A percentile compares a stretch with the other conserved stretches of the same genome.
Evolutionary conservation across 2,888 invertebrate species (phyloP).

Genomic region (Argynnis bischoffii): DNA sequence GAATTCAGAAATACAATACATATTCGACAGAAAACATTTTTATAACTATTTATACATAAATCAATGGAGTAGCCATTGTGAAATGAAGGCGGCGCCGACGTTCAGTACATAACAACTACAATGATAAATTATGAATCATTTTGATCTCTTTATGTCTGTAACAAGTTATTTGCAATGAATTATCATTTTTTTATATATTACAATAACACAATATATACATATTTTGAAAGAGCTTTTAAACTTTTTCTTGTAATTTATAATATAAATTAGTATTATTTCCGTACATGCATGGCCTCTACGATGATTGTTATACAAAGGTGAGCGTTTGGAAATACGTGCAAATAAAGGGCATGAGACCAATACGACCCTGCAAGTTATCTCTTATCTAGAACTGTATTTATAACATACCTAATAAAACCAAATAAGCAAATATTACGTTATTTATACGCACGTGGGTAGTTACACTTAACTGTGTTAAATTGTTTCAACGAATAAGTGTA

Average conservation of each 20-base stretch:
- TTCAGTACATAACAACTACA: not conserved
- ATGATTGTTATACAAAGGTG: constrained; percentile 27
- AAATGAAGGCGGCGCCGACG: constrained; percentile 14
- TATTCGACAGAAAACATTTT: not conserved
- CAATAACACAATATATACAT: not conserved
- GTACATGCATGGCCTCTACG: not conserved
- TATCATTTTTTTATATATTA: not conserved
- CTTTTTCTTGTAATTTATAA: too few species aligned
- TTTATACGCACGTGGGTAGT: constrained; percentile 6
- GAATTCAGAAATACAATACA: not conserved
- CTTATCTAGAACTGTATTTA: constrained; percentile 34
- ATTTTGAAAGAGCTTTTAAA: too few species aligned
- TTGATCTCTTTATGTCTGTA: not conserved
- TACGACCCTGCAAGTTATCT: constrained; percentile 36
- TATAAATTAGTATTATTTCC: too few species aligned
- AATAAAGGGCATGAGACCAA: constrained; percentile 38
- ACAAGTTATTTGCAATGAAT: not conserved
- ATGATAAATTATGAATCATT: not conserved
- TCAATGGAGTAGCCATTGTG: constrained; percentile 9
- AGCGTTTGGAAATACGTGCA: constrained; percentile 30
- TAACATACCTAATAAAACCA: constrained; percentile 20
- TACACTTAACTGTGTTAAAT: not conserved
- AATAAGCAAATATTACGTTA: constrained; percentile 15
- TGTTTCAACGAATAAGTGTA: not conserved
- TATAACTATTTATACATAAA: constrained; percentile 7